Evolutionary conservation across 2,888 invertebrate genomes (phyloP).

Genomic region (Metalampra italica): DNA sequence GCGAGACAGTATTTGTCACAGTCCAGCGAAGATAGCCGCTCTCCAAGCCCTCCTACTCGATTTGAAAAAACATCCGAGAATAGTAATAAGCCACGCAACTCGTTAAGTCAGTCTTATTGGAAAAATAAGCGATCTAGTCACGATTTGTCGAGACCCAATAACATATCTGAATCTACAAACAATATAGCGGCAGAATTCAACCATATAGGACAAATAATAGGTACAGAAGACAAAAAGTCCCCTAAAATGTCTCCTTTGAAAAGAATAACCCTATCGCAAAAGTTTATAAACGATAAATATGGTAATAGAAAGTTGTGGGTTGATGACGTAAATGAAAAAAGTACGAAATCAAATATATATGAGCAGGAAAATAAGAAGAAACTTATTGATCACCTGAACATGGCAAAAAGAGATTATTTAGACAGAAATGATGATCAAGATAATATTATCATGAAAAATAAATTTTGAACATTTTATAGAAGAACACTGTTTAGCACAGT

Average conservation of each 20-base stretch:
- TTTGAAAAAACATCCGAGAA: conserved; percentile 58
- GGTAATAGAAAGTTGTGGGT: conserved; percentile 71
- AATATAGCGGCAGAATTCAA: conserved; percentile 73
- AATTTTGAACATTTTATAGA: conserved; percentile 27
- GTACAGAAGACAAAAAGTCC: conserved; percentile 52
- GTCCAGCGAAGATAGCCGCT: conserved; percentile 81
- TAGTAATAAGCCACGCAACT: conserved; percentile 61
- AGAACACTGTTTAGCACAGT: conserved; percentile 20
- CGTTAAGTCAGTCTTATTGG: conserved; percentile 73
- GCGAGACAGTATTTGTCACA: conserved; percentile 74
- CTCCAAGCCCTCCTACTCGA: conserved; percentile 72
- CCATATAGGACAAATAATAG: conserved; percentile 68
- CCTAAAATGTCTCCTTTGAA: conserved; percentile 55
- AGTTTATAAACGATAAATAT: conserved; percentile 75
- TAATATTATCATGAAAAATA: conserved; percentile 36
- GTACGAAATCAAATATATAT: conserved; percentile 45
- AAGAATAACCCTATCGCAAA: conserved; percentile 69
- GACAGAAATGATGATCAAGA: conserved; percentile 51
- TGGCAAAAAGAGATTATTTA: conserved; percentile 51
- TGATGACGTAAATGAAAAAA: conserved; percentile 57
- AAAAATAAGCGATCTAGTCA: conserved; percentile 64
- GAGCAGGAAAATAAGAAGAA: conserved; percentile 61
- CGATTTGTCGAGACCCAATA: conserved; percentile 59
- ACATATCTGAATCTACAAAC: conserved; percentile 35
- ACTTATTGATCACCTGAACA: conserved; percentile 56